A percentile compares a stretch with the other conserved stretches of the same genome.
phyloP scores from a whole-genome alignment of 2,888 invertebrate species.

The Strigamia transsilvanica region DNA sequence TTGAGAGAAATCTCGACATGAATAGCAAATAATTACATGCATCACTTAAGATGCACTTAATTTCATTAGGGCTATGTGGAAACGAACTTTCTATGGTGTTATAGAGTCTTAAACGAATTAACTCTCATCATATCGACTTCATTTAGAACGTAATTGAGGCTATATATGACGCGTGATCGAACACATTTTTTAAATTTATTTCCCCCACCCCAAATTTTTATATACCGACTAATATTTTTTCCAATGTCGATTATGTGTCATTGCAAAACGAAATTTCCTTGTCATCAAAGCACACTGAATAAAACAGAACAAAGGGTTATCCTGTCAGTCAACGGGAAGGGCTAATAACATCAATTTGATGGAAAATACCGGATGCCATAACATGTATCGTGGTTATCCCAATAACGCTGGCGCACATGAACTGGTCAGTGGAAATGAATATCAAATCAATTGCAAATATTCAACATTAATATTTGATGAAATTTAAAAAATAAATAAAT shows the following conservation, averaged over 20 bases:
- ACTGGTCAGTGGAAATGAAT: no score
- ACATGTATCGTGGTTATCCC: neutral
- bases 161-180: neutral
- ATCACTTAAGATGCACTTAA: slow-evolving; percentile 36
- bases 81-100: slow-evolving; percentile 21
- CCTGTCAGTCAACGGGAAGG: slow-evolving; percentile 29
- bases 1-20: neutral
- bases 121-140: slow-evolving; percentile 38
- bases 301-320: slow-evolving; percentile 28
- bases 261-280: neutral
- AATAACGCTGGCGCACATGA: no score
- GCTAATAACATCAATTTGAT: slow-evolving; percentile 37
- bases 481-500: no score
- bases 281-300: neutral
- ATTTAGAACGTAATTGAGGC: neutral
- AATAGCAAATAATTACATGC: slow-evolving; percentile 36
- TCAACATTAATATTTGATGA: no score
- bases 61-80: slow-evolving; percentile 12
- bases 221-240: neutral
- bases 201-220: neutral
- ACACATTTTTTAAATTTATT: neutral
- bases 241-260: neutral
- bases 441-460: no score
- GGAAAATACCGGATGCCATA: slow-evolving; percentile 19
- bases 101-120: slow-evolving; percentile 26